A percentile compares a stretch with the other conserved stretches of the same genome.
Conservation (phyloP, 2,888 invertebrate genomes). For the Corbicula japonica region DNA sequence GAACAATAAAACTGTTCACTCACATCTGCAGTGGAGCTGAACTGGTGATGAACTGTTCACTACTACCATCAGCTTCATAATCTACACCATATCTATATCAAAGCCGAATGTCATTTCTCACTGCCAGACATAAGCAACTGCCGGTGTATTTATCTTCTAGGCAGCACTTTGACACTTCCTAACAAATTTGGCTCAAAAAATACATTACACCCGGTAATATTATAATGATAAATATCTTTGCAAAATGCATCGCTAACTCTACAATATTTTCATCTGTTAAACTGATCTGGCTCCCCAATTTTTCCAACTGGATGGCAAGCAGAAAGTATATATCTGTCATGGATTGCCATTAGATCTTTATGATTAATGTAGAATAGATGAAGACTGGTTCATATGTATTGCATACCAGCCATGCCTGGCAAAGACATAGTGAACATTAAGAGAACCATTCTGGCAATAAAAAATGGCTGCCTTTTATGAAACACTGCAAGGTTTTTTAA, state of each 20-base stretch:
- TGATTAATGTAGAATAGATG: slow-evolving; percentile 60
- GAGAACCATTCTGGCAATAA: slow-evolving; percentile 47
- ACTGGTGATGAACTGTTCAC: slow-evolving; percentile 33
- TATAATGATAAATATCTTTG: slow-evolving; percentile 58
- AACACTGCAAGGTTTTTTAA: too few species aligned
- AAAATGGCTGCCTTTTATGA: too few species aligned
- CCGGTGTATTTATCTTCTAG: slow-evolving; percentile 48
- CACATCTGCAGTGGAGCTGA: slow-evolving; percentile 16
- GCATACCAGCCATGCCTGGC: slow-evolving; percentile 37
- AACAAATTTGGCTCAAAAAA: slow-evolving; percentile 54
- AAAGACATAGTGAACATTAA: slow-evolving; percentile 42
- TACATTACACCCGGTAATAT: slow-evolving; percentile 48
- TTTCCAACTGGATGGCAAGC: slow-evolving; percentile 48
- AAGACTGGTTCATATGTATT: slow-evolving; percentile 30
- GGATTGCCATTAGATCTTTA: slow-evolving; percentile 46
- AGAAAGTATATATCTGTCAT: slow-evolving; percentile 65
- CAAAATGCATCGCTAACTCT: slow-evolving; percentile 53
- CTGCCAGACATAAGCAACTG: slow-evolving; percentile 51
- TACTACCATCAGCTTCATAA: too few species aligned
- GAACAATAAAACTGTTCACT: slow-evolving; percentile 38
- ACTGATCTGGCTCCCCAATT: slow-evolving; percentile 42
- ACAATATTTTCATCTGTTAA: slow-evolving; percentile 55
- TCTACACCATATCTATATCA: slow-evolving; percentile 23
- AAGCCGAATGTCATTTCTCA: slow-evolving; percentile 52
- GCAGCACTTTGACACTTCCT: slow-evolving; percentile 39